These are phyloP conservation scores for Malurus cyaneus DNA, from an alignment of 2,113 vertebrate genomes.

Conservation along the genomic window DNA sequence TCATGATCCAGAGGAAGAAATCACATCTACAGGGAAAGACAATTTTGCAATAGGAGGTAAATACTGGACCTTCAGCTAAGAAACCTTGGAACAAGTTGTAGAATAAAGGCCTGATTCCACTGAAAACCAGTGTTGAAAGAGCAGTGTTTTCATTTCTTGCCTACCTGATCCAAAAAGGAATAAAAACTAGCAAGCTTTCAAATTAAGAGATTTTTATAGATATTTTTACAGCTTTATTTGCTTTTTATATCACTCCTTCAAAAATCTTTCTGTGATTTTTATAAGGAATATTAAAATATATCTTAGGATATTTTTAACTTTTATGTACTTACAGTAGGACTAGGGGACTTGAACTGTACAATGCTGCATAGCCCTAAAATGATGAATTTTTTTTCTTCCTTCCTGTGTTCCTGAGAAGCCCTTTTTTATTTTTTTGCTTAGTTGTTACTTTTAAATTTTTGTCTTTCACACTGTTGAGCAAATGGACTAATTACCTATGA, in stretches of 20 bases:
- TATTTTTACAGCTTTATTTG: neutral
- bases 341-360: neutral
- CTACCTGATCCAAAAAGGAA: neutral
- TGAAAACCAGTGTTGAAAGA: neutral
- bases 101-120: neutral
- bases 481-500: neutral
- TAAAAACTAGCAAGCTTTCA: neutral
- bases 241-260: neutral
- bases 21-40: neutral
- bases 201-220: rapidly evolving
- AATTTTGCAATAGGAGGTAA: neutral
- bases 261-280: neutral
- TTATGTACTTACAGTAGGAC: neutral
- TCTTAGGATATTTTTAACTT: neutral
- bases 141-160: neutral
- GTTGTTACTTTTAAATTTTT: neutral
- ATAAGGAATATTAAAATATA: neutral
- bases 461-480: neutral
- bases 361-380: neutral
- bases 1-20: neutral
- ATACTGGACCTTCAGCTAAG: neutral
- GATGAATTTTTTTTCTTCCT: neutral
- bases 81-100: neutral
- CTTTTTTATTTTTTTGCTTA: neutral
- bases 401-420: neutral